A percentile compares a stretch with the other conserved stretches of the same genome.
phyloP scores from a whole-genome alignment of 2,888 invertebrate species.

The Hecatera dysodea region DNA sequence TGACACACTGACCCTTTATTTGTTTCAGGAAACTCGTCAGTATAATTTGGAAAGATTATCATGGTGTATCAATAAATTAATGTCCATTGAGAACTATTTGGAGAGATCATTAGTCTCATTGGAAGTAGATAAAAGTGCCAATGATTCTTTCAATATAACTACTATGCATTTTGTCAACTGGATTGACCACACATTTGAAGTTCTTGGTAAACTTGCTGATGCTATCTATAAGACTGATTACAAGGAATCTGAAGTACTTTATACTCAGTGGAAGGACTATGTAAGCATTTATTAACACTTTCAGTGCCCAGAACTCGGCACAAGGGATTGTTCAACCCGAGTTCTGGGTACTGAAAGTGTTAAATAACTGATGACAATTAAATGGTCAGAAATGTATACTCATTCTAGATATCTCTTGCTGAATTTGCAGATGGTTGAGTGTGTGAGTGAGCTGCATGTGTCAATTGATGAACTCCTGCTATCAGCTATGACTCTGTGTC shows the following conservation, averaged over 20 bases:
- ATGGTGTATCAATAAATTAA: conserved; percentile 83
- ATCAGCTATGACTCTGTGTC: conserved; percentile 86
- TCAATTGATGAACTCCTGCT: conserved; percentile 85
- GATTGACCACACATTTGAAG: conserved; percentile 87
- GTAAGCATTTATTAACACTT: no score
- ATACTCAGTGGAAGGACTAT: conserved; percentile 78
- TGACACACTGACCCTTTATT: no score
- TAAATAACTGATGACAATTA: no score
- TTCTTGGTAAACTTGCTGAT: conserved; percentile 79
- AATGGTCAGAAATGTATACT: no score
- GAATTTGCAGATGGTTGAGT: conserved; percentile 80
- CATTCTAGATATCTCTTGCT: neutral
- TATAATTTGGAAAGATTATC: conserved; percentile 82
- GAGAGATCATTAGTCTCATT: conserved; percentile 54
- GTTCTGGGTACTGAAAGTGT: no score
- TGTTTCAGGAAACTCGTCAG: conserved; percentile 82
- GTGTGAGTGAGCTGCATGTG: conserved; percentile 79
- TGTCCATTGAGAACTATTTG: conserved; percentile 73
- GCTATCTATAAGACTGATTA: conserved; percentile 79
- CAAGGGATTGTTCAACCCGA: no score
- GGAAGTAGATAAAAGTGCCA: conserved; percentile 60
- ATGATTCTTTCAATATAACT: conserved; percentile 75
- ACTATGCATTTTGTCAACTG: conserved; percentile 88
- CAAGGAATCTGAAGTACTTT: conserved; percentile 71
- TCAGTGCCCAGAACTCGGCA: no score